phyloP scores from a whole-genome alignment of 1,140 invertebrate genomes.

The Eriosoma lanigerum region DNA sequence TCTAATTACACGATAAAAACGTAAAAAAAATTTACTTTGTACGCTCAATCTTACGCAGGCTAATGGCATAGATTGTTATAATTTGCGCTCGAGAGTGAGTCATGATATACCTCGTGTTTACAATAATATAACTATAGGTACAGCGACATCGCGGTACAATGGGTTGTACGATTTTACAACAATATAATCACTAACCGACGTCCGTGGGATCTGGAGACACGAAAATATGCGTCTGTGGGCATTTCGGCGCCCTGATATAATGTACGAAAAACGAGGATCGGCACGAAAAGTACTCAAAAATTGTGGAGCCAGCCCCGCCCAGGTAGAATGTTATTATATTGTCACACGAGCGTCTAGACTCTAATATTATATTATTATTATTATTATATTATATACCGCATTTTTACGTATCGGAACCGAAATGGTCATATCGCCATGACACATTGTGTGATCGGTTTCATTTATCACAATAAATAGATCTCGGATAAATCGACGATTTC shows the following conservation, averaged over 20 bases:
- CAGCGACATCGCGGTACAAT: not conserved
- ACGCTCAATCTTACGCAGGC: too few relatives aligned
- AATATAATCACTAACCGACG: too few relatives aligned
- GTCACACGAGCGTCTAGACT: not conserved
- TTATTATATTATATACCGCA: not conserved
- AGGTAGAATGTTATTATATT: not conserved
- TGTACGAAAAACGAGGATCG: not conserved
- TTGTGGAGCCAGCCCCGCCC: not conserved
- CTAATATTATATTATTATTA: too few relatives aligned
- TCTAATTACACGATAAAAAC: conserved; percentile 18
- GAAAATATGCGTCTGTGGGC: not conserved
- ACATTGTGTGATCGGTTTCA: not conserved
- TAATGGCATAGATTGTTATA: not conserved
- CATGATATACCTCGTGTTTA: too few relatives aligned
- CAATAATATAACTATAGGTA: too few relatives aligned
- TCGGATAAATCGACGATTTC: not conserved
- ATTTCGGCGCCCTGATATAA: conserved; percentile 16
- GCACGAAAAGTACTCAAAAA: not conserved
- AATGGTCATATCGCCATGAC: not conserved
- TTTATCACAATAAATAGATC: not conserved
- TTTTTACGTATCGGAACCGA: too few relatives aligned
- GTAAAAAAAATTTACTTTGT: too few relatives aligned
- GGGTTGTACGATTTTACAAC: conserved; percentile 1
- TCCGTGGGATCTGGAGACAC: too few relatives aligned
- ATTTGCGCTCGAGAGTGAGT: not conserved